Base-by-base conservation (phyloP, 2,888 invertebrate genomes). In the Synanthedon myopaeformis region DNA sequence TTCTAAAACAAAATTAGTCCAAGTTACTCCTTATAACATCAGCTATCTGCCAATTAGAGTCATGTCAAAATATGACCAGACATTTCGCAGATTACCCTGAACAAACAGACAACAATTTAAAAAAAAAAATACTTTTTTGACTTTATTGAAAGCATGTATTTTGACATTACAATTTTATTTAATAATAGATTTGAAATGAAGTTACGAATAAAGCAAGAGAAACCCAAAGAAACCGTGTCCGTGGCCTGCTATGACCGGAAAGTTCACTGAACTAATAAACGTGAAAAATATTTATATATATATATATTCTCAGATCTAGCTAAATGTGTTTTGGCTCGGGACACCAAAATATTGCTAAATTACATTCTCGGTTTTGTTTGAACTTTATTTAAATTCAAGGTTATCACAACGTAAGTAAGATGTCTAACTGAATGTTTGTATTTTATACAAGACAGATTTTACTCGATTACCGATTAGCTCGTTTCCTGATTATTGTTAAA, bases 181-280 rank as follows among this genome's bases (percentile, higher is more conserved):
- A 23, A 4, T 23, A 23, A 5, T 5, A 23, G 35, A 35, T 35
- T 35, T 35, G 10, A 35, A 35, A 10, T 10, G 10, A 35, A 35
- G 10, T 35, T 10, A 35, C 35, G n/a, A 45, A 45, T 14, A 45
- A 45, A n/a, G n/a, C 45, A 45, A 45, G 13, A 45, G n/a, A 45
- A 45, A n/a, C n/a, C 28, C 61, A 62, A 62, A 56, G 53, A 67
- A 72, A 67, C 61, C 63, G 61, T 64, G 68, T 58, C 67, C 60
- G 60, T 58, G 64, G 59, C 66, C 67, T 68, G 55, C 63, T 61
- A 64, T 70, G 75, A 75, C 76, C 70, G 70, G 62, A 60, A 70
- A 72, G 76, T 74, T 77, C 75, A 73, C 60, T 74, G 76, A 77
- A 76, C 77, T 69, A 66, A 57, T 55, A 66, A 35, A 35, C 35